A percentile compares a stretch with the other conserved stretches of the same genome.
Conservation (phyloP, 2,888 invertebrate genomes). For the Nasonia oneida region DNA sequence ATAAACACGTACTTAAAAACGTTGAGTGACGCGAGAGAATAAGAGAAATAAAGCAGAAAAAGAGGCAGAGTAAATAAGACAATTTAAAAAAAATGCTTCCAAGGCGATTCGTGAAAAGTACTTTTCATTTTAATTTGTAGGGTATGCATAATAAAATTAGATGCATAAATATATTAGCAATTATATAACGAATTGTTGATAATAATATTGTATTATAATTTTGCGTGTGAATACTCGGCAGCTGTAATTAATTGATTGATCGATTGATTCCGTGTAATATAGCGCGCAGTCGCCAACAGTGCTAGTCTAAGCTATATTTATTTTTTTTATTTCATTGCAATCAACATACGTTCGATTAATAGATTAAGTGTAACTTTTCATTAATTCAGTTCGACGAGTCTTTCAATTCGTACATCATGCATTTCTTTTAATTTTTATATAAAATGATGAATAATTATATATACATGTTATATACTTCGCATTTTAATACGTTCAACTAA, state of each 20-base stretch:
- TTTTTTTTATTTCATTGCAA: conserved; percentile 64
- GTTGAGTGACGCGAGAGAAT: conserved; percentile 64
- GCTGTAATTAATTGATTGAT: conserved; percentile 67
- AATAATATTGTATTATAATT: conserved; percentile 69
- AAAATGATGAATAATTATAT: conserved; percentile 18
- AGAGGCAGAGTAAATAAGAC: conserved; percentile 50
- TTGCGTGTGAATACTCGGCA: conserved; percentile 73
- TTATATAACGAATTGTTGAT: conserved; percentile 71
- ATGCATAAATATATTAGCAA: conserved; percentile 56
- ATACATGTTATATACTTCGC: neutral
- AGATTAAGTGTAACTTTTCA: conserved; percentile 9
- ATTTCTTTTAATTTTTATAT: neutral
- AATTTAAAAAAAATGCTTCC: conserved; percentile 73
- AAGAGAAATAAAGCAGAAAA: neutral
- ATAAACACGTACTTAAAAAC: conserved; percentile 74
- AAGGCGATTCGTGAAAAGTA: conserved; percentile 67
- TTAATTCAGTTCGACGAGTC: neutral
- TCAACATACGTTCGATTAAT: neutral
- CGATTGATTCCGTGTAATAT: conserved; percentile 68
- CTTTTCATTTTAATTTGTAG: conserved; percentile 56
- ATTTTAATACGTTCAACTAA: neutral
- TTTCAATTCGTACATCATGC: neutral
- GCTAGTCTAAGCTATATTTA: conserved; percentile 79
- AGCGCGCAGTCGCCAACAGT: conserved; percentile 73
- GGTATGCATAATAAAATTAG: conserved; percentile 53